Base-by-base conservation (phyloP, 1,140 invertebrate species). In the Gerris buenoi region DNA sequence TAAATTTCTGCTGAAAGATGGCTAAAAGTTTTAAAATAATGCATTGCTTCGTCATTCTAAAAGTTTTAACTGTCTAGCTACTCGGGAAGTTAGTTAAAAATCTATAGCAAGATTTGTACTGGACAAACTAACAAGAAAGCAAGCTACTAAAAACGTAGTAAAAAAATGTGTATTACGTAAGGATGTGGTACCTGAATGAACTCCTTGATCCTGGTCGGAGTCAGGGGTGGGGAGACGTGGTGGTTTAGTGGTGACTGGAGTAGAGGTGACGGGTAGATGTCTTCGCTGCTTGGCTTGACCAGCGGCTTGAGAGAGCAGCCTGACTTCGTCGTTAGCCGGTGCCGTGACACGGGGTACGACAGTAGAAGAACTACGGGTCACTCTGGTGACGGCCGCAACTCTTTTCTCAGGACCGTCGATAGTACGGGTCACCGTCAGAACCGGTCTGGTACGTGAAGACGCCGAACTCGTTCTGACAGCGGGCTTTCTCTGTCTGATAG, bases 401-500 rank as follows among this genome's bases (percentile, higher is more conserved):
- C 65, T 66, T 25, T 46, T n/a, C 60, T 65, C 56, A 22, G 67
- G 58, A 25, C 60, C 59, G 68, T 74, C 59, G 66, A 66, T 33
- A n/a, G 72, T 71, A 25, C 23, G 63, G 2, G 65, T 65, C 29
- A 28, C 68, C 66, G 25, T 63, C 63, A 25, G 65, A 60, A 65
- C 67, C 33, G 28, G 65, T 62, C 58, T 66, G 1, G 60, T 27
- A 1, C 58, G 22, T 46, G 33, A 46, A 46, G 5, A 10, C 33
- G 64, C 2, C 46, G 46, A 27, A 23, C 26, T 23, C 22, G 62
- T 25, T 61, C 56, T 28, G 22, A 3, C 56, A 15, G 46, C 27
- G 2, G 63, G 76, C 75, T 5, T 75, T 74, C 28, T 15, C 62
- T 67, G 65, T 22, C 29, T 74, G 1, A 22, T 25, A 73, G 60